phyloP scores from a whole-genome alignment of 2,113 vertebrate species.

The Numida meleagris region DNA sequence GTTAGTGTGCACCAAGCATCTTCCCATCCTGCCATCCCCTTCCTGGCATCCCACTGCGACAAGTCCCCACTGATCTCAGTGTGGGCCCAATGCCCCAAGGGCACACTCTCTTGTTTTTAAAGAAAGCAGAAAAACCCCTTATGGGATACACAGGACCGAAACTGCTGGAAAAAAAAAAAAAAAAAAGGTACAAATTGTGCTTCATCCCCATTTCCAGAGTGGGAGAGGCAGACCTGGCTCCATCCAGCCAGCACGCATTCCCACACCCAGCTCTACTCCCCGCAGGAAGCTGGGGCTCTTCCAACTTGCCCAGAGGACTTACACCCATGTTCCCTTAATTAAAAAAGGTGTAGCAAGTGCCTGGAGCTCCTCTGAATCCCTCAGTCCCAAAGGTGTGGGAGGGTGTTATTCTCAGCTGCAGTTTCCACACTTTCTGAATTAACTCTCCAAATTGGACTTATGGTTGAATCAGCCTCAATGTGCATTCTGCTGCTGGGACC shows the following conservation, averaged over 20 bases:
- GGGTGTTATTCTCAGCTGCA: background rate
- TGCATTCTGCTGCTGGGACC: background rate
- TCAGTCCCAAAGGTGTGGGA: background rate
- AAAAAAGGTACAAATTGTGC: background rate
- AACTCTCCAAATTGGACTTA: background rate
- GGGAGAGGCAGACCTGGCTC: background rate
- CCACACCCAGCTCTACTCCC: background rate
- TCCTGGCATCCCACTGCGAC: background rate
- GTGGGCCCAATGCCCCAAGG: no score
- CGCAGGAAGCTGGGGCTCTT: background rate
- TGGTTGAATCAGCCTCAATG: background rate
- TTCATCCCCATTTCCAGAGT: background rate
- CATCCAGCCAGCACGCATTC: background rate
- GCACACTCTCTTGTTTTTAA: background rate
- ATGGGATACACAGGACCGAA: background rate
- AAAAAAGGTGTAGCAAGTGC: background rate
- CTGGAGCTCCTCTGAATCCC: background rate
- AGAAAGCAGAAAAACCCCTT: background rate
- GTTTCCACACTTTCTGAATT: background rate
- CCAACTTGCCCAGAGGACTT: constrained; percentile 19
- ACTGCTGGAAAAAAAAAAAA: background rate
- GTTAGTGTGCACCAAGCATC: no score
- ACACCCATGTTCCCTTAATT: constrained; percentile 17
- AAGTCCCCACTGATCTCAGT: rapidly evolving
- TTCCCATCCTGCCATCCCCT: no score